Conservation (phyloP, 2,113 vertebrate genomes). For the Noctilio leporinus region DNA sequence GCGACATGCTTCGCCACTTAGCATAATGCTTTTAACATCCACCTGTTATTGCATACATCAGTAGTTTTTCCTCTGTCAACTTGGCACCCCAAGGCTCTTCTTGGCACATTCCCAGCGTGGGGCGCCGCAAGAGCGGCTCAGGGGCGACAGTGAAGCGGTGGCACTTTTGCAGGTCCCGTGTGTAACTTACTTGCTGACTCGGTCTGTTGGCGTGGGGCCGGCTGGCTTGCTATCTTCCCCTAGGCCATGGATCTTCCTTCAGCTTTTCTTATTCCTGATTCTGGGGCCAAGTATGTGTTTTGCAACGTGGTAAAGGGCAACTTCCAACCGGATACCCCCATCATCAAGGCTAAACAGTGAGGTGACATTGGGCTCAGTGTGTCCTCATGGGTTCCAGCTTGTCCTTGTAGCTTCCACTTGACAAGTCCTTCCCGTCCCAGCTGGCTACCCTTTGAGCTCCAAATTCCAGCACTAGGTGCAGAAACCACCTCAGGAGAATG, state of each 20-base stretch:
- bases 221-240: neutral
- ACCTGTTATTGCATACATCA: neutral
- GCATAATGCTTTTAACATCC: neutral
- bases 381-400: neutral
- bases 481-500: neutral
- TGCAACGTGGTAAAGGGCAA: neutral
- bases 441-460: neutral
- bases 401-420: neutral
- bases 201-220: neutral
- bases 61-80: neutral
- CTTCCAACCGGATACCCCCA: neutral
- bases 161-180: neutral
- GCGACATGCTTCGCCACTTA: neutral
- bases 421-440: neutral
- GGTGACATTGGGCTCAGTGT: neutral
- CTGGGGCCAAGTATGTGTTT: neutral
- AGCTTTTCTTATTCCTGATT: neutral
- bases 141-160: neutral
- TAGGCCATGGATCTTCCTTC: neutral
- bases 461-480: neutral
- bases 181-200: neutral
- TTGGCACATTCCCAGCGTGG: neutral
- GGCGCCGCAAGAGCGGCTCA: neutral
- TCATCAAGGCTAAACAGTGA: neutral
- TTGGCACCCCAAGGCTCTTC: no score